These are phyloP conservation scores for Heterodera filipjevi DNA, from an alignment of 2,888 invertebrate species.

Conservation along the genomic window DNA sequence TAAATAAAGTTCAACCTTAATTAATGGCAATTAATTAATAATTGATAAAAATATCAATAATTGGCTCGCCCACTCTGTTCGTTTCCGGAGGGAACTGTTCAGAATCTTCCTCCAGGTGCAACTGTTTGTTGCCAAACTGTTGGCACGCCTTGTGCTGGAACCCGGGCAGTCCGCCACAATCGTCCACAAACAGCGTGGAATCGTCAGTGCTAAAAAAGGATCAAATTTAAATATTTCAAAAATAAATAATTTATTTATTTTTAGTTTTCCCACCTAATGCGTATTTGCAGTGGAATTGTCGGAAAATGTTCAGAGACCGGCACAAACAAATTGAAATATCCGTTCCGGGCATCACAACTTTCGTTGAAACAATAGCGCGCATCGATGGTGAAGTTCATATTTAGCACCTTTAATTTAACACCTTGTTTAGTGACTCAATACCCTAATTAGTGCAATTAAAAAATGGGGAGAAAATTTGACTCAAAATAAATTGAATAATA, in stretches of 20 bases:
- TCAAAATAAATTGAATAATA: no score
- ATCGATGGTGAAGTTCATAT: constrained; percentile 55
- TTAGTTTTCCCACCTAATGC: constrained; percentile 42
- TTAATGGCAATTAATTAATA: neutral
- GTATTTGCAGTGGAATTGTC: constrained; percentile 49
- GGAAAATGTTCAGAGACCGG: constrained; percentile 46
- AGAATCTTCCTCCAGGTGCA: constrained; percentile 10
- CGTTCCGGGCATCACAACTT: constrained; percentile 47
- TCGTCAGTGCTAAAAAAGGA: constrained; percentile 46
- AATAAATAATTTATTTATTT: constrained; percentile 4
- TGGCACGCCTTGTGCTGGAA: constrained; percentile 49
- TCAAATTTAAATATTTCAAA: neutral
- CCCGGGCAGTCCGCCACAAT: constrained; percentile 53
- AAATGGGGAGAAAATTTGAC: no score
- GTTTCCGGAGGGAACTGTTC: neutral
- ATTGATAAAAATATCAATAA: neutral
- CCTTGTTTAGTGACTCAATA: no score
- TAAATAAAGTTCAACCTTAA: constrained; percentile 17
- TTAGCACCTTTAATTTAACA: constrained; percentile 47
- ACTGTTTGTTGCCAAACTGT: constrained; percentile 21
- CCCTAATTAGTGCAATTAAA: constrained; percentile 16
- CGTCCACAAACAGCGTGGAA: constrained; percentile 47
- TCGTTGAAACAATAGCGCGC: constrained; percentile 47
- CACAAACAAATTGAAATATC: constrained; percentile 56
- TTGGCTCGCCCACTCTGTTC: constrained; percentile 26